Evolutionary conservation across 2,797 vertebrate species (phyloP), one percentile per base, ranked within the genome.

Genomic region (Macropus fuliginosus): DNA sequence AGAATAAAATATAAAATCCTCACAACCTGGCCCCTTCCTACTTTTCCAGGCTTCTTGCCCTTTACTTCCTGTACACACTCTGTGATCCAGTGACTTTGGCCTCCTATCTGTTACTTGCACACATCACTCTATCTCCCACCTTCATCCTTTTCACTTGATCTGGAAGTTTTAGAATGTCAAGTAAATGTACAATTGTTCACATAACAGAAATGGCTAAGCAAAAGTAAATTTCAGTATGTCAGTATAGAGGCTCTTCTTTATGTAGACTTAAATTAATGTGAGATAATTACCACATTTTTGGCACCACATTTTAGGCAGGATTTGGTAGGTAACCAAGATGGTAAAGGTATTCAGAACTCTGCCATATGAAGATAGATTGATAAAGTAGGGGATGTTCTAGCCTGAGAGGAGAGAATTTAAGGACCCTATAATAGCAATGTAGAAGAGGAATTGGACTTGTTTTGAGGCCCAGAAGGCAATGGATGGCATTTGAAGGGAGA

Each of bases 171-270:
- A 99, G 99, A 99, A 99, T 99, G 99, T 98, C 98, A 99, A 99
- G 99, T 99, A 99, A 99, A 99, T 99, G 99, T 99, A 99, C 98
- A 99, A 99, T 99, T 99, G 99, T 99, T 99, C 99, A 99, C 98
- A 99, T 99, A 99, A 99, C 98, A 98, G 98, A 98, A 99, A 99
- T 99, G 99, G 99, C 98, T 99, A 99, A 99, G 99, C 98, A 98
- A 99, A 99, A 98, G 98, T 98, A 98, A 99, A 99, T 99, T 99
- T 99, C 99, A 98, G 97, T 99, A 99, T 99, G 99, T 99, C 99
- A 98, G 99, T 99, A 99, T 99, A 99, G 99, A 99, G 98, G 98
- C 98, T 99, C 99, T 99, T 99, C 99, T 99, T 99, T 98, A 99
- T 97, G 99, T 99, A 99, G 99, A 99, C 98, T 98, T 99, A 99